Evolutionary conservation across 2,113 vertebrate genomes (phyloP).

Genomic region (Diadophis punctatus): DNA sequence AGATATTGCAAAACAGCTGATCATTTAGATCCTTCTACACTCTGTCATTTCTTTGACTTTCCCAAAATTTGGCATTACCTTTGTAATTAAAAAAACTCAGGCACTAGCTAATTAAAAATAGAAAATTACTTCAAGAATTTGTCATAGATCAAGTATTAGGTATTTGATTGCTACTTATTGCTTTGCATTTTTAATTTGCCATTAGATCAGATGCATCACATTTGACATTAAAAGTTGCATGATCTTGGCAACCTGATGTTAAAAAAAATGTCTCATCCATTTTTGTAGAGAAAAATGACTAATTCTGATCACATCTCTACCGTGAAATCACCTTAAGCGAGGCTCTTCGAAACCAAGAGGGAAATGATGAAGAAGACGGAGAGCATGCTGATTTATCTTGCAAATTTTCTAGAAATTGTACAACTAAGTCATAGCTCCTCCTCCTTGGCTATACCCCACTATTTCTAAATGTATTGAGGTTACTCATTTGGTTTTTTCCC

Average conservation of each 20-base stretch:
- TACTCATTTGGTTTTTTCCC: background rate
- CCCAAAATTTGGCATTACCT: background rate
- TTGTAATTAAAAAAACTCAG: constrained; percentile 23
- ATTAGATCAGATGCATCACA: background rate
- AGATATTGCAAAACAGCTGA: background rate
- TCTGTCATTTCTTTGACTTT: constrained; percentile 11
- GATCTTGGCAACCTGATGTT: constrained; percentile 1
- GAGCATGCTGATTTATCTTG: background rate
- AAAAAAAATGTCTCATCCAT: background rate
- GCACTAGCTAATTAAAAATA: constrained; percentile 20
- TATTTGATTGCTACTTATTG: background rate
- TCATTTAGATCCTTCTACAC: accelerated
- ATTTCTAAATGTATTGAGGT: background rate
- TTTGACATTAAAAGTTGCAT: constrained; percentile 5
- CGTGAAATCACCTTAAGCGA: background rate
- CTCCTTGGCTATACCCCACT: background rate
- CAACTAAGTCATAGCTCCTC: background rate
- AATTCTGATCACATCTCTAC: background rate
- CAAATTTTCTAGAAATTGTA: background rate
- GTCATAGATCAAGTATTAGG: background rate
- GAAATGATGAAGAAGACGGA: background rate
- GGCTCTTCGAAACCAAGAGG: background rate
- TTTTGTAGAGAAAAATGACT: background rate
- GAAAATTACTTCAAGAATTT: constrained; percentile 17
- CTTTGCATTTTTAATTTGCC: constrained; percentile 13